These are phyloP conservation scores for Oedothorax gibbosus DNA, from an alignment of 1,140 invertebrate genomes.

Conservation along the genomic window DNA sequence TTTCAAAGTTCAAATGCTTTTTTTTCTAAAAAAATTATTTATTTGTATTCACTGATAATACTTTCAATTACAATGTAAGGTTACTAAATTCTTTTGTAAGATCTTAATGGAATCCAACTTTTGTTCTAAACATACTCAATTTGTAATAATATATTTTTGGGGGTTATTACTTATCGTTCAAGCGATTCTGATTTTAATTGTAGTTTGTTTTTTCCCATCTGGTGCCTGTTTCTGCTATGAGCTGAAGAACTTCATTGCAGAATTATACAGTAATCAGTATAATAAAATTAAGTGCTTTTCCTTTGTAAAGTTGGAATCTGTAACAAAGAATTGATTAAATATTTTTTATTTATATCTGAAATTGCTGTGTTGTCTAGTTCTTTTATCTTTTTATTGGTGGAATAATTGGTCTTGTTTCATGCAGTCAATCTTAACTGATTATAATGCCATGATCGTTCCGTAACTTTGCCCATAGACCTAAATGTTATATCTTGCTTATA, in stretches of 20 bases:
- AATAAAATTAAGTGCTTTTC: constrained; percentile 28
- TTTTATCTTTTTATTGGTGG: not conserved
- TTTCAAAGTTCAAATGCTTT: constrained; percentile 27
- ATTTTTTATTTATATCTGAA: constrained; percentile 59
- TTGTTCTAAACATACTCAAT: constrained; percentile 6
- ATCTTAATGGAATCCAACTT: not conserved
- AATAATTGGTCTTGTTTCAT: not conserved
- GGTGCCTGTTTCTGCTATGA: constrained; percentile 55
- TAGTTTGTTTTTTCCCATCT: constrained; percentile 32
- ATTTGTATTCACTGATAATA: not conserved
- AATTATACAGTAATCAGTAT: constrained; percentile 44
- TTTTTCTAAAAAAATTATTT: constrained; percentile 12
- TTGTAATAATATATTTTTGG: constrained; percentile 22
- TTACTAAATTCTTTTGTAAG: constrained; percentile 27
- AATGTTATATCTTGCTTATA: not conserved
- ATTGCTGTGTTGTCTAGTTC: not conserved
- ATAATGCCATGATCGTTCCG: no score
- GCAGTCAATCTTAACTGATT: not conserved
- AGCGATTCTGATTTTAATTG: constrained; percentile 25
- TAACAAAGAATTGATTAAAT: constrained; percentile 60
- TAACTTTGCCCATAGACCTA: not conserved
- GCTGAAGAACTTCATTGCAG: constrained; percentile 39
- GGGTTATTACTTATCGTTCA: constrained; percentile 36
- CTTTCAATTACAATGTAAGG: not conserved
- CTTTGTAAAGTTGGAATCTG: constrained; percentile 55